Percentiles rank a stretch among this genome's conserved stretches.
These are phyloP conservation scores for Drosophila sordidula DNA, from an alignment of 2,888 invertebrate genomes.

Conservation along the genomic window DNA sequence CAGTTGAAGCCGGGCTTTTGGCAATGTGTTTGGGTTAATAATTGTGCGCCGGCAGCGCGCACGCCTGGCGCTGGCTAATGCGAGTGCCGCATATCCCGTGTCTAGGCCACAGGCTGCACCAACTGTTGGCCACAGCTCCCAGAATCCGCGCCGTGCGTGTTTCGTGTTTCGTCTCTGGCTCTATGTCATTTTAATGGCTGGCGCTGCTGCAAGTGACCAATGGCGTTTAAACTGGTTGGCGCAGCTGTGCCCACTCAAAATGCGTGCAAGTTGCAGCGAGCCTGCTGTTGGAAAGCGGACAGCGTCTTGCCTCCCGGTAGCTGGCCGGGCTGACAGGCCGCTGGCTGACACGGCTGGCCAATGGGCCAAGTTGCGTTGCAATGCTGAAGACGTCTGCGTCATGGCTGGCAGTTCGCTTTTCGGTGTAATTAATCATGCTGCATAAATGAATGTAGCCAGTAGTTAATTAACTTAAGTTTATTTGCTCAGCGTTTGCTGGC, in stretches of 20 bases:
- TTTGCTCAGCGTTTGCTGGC: conserved; percentile 60
- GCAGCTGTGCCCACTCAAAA: conserved; percentile 71
- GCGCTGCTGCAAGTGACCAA: conserved; percentile 73
- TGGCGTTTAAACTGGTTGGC: conserved; percentile 74
- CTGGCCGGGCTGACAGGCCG: conserved; percentile 61
- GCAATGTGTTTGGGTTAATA: conserved; percentile 72
- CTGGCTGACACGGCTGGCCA: conserved; percentile 49
- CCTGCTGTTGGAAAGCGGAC: conserved; percentile 20
- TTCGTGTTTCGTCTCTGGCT: conserved; percentile 59
- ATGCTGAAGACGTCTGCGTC: conserved; percentile 45
- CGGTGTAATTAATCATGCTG: conserved; percentile 79
- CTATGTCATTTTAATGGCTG: conserved; percentile 78
- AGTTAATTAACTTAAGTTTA: conserved; percentile 83
- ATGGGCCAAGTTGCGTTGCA: conserved; percentile 7
- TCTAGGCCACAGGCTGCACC: conserved; percentile 30
- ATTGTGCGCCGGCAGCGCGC: conserved; percentile 56
- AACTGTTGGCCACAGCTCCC: conserved; percentile 32
- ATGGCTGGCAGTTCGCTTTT: conserved; percentile 52
- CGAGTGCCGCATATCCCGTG: conserved; percentile 16
- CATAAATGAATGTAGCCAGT: conserved; percentile 83
- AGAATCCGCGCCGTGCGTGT: conserved; percentile 51
- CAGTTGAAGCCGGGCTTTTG: conserved; percentile 7
- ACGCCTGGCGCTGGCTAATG: conserved; percentile 40
- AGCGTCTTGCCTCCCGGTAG: conserved; percentile 69
- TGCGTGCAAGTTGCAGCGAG: conserved; percentile 67